Evolutionary conservation across 2,888 invertebrate genomes (phyloP), one percentile per base, ranked within the genome.

Genomic region (Tortrix viridana): DNA sequence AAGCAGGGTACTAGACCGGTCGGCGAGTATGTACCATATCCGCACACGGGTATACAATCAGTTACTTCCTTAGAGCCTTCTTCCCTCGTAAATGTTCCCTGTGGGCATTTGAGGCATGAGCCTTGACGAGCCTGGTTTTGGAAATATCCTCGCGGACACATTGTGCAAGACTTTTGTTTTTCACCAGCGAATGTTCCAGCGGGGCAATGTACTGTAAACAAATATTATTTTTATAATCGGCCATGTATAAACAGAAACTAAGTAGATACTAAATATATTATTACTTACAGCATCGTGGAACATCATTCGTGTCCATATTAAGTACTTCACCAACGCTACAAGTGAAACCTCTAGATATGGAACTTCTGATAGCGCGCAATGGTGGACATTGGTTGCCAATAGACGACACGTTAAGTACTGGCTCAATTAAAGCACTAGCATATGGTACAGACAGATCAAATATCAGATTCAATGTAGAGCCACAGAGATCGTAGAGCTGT

Each of bases 361-460:
- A 94, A 46, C 98, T 98, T 77, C 95, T 95, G 2, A 97, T 93
- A 2, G 98, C 98, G 79, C 97, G 94, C 54, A 98, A 86, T 2
- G 98, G 97, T 56, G 98, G 98, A 86, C 98, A 98, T 81, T 97
- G 97, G 79, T 97, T 97, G 38, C 97, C 97, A 76, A 98, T 97
- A 26, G 97, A 95, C 1, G 97, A 96, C 1, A 98, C 96, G 77
- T 98, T 98, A 26, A 98, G 86, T 5, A 98, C 92, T 2, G 97
- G 96, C 79, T 98, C 97, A 71, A 98, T 97, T 1, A 97, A 95
- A 32, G 96, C 96, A 78, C 97, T 98, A 2, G 98, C 97, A 69
- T 97, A 96, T 0, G 98, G 98, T 9, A 98, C 98, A 44, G 97
- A 97, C 47, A 99, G 88, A 85, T 98, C 98, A 78, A 98, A 98